These are phyloP conservation scores for Macrotis lagotis DNA, from an alignment of 2,113 vertebrate genomes.

Conservation along the genomic window DNA sequence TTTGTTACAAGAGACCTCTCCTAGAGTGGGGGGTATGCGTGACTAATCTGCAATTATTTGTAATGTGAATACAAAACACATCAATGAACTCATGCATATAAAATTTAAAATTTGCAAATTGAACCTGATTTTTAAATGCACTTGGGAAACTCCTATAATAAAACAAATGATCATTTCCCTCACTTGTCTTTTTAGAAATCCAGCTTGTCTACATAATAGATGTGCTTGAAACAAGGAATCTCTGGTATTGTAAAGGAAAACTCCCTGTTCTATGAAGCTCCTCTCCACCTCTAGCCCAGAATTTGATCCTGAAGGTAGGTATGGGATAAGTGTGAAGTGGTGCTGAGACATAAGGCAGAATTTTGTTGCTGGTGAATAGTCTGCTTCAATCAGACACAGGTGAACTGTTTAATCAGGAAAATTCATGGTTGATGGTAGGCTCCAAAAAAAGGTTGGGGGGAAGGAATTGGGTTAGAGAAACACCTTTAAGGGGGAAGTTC, in stretches of 20 bases:
- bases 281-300: background rate
- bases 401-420: background rate
- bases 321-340: slow-evolving; percentile 44
- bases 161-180: background rate
- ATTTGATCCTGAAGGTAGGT: slow-evolving; percentile 22
- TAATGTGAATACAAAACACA: background rate
- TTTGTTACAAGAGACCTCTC: no score
- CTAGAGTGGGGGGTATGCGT: no score
- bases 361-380: background rate
- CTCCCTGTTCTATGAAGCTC: background rate
- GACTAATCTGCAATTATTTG: background rate
- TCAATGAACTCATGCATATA: background rate
- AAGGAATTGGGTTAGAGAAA: background rate
- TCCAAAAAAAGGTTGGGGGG: no score
- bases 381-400: background rate
- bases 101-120: background rate
- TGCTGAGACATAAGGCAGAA: slow-evolving; percentile 34
- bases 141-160: background rate
- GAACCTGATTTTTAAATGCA: background rate
- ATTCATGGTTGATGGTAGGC: background rate
- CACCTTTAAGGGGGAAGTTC: no score
- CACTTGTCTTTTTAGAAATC: background rate
- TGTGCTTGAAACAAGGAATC: background rate
- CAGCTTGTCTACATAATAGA: background rate
- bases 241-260: slow-evolving; percentile 26